A percentile compares a stretch with the other conserved stretches of the same genome.
phyloP scores from a whole-genome alignment of 2,888 invertebrate genomes.

The Biston betularia region DNA sequence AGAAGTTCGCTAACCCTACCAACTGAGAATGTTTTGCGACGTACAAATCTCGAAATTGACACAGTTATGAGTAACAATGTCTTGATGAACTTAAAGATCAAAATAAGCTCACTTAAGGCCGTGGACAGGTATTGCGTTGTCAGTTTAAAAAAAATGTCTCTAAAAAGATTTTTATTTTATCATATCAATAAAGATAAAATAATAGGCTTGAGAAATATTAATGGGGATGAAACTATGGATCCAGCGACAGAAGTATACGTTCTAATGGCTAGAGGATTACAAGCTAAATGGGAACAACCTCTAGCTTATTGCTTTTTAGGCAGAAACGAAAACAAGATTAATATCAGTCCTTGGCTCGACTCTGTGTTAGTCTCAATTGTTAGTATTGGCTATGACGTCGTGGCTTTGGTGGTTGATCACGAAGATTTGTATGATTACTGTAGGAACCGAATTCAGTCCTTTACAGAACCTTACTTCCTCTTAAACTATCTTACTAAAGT shows the following conservation, averaged over 20 bases:
- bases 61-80: not conserved
- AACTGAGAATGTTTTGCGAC: not conserved
- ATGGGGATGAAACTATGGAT: not conserved
- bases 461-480: not conserved
- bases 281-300: conserved; percentile 18
- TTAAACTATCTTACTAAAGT: not conserved
- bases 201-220: conserved; percentile 16
- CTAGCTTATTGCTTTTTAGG: conserved; percentile 10
- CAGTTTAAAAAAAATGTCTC: conserved; percentile 6
- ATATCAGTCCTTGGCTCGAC: conserved; percentile 5
- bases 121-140: conserved; percentile 12
- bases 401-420: conserved; percentile 11
- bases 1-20: conserved; percentile 1
- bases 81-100: not conserved
- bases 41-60: not conserved
- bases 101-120: not conserved
- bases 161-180: conserved; percentile 20
- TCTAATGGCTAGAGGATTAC: conserved; percentile 13
- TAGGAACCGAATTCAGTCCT: not conserved
- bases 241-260: conserved; percentile 14
- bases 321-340: not conserved
- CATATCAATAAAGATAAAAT: conserved; percentile 15
- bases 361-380: not conserved
- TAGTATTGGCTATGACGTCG: conserved; percentile 4
- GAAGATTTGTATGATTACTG: conserved; percentile 12